These are phyloP conservation scores for Netelia inedita DNA, from an alignment of 2,888 invertebrate genomes.

Conservation along the genomic window DNA sequence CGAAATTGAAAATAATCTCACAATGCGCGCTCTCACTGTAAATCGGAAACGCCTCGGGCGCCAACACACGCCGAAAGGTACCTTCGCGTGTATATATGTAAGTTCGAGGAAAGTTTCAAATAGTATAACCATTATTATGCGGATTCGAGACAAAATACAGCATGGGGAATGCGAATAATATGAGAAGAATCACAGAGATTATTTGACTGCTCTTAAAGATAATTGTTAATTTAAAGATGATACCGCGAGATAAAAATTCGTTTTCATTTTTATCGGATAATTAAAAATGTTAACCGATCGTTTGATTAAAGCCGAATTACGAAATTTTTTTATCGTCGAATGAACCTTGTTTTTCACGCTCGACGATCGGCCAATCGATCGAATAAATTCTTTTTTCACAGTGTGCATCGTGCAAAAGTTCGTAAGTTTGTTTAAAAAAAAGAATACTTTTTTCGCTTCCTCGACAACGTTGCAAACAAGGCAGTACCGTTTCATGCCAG, in stretches of 20 bases:
- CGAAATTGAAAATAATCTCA: conserved; percentile 77
- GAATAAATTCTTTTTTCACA: background rate
- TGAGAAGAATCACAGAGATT: conserved; percentile 19
- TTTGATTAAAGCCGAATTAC: background rate
- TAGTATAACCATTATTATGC: conserved; percentile 28
- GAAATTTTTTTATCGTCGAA: too few relatives aligned
- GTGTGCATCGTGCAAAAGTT: background rate
- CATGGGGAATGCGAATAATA: conserved; percentile 1
- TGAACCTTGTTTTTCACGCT: too few relatives aligned
- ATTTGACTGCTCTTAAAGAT: background rate
- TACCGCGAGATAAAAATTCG: background rate
- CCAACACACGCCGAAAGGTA: background rate
- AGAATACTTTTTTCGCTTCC: background rate
- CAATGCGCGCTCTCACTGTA: conserved; percentile 67
- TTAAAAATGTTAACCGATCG: too few relatives aligned
- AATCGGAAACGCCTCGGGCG: conserved; percentile 62
- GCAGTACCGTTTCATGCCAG: too few relatives aligned
- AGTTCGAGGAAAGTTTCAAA: conserved; percentile 32
- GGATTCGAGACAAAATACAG: conserved; percentile 15
- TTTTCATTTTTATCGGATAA: background rate
- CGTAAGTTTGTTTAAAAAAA: background rate
- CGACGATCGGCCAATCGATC: background rate
- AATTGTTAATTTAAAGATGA: background rate
- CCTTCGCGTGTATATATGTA: conserved; percentile 13
- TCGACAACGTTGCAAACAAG: too few relatives aligned